Evolutionary conservation across 2,113 vertebrate species (phyloP).

Genomic region (Varanus komodoensis): DNA sequence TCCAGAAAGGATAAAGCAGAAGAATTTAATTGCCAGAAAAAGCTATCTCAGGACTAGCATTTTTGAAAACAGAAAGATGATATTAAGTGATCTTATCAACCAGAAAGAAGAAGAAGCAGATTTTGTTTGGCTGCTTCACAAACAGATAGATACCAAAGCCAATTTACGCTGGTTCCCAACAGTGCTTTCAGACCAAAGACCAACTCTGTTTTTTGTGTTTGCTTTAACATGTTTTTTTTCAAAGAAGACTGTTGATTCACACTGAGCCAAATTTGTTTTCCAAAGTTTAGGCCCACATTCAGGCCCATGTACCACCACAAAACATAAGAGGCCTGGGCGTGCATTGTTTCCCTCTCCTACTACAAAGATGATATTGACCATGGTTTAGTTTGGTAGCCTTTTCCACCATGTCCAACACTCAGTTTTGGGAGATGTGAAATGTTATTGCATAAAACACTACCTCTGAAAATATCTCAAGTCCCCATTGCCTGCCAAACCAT

Average conservation of each 20-base stretch:
- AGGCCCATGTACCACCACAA: neutral
- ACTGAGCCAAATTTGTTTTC: neutral
- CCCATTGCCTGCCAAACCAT: neutral
- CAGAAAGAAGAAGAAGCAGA: neutral
- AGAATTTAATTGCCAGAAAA: slow-evolving; percentile 42
- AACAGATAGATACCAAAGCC: slow-evolving; percentile 21
- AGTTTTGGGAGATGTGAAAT: neutral
- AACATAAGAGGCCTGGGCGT: neutral
- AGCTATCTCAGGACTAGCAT: slow-evolving; percentile 10
- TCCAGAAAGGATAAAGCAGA: slow-evolving; percentile 36
- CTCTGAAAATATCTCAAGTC: neutral
- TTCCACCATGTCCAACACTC: neutral
- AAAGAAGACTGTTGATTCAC: neutral
- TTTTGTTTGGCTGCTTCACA: slow-evolving; percentile 21
- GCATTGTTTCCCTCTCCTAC: neutral
- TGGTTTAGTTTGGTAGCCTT: neutral
- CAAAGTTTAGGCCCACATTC: neutral
- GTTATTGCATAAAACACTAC: neutral
- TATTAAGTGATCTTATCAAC: slow-evolving; percentile 18
- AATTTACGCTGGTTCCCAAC: neutral
- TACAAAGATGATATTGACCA: neutral
- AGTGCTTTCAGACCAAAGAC: neutral
- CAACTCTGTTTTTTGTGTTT: neutral
- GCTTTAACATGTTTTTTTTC: neutral
- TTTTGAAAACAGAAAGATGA: slow-evolving; percentile 11